Conservation (phyloP, 2,888 invertebrate genomes). For the Dasysyrphus albostriatus region DNA sequence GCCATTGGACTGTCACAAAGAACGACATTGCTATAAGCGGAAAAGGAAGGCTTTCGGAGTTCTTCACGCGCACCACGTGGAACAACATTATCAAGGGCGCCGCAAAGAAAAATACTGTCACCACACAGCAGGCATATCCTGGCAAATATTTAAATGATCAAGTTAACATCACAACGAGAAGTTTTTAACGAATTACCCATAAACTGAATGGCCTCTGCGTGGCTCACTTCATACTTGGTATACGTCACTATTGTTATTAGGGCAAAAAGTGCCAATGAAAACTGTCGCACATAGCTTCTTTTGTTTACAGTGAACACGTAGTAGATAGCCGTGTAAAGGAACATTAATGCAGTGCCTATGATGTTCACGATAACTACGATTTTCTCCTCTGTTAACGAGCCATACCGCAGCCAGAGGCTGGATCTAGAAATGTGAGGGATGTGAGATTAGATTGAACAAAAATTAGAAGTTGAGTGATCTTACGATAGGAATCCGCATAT, state of each 20-base stretch:
- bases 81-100: conserved; percentile 92
- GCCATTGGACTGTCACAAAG: conserved; percentile 93
- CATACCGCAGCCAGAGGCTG: conserved; percentile 92
- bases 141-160: not conserved
- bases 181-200: conserved; percentile 85
- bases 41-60: conserved; percentile 94
- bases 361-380: conserved; percentile 90
- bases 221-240: conserved; percentile 85
- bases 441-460: not conserved
- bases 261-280: conserved; percentile 85
- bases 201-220: conserved; percentile 85
- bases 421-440: conserved; percentile 85
- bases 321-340: conserved; percentile 89
- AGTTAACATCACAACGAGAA: no score
- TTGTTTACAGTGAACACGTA: conserved; percentile 90
- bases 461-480: conserved; percentile 80
- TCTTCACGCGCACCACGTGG: conserved; percentile 91
- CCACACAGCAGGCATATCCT: conserved; percentile 87
- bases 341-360: conserved; percentile 89
- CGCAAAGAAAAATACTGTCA: conserved; percentile 92
- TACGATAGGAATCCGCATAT: conserved; percentile 91
- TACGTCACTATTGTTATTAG: conserved; percentile 86
- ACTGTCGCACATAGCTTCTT: conserved; percentile 87
- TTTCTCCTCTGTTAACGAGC: conserved; percentile 88
- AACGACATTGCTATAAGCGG: conserved; percentile 93